These are phyloP conservation scores for Mastacembelus armatus DNA, from an alignment of 2,797 vertebrate genomes.

Conservation along the genomic window DNA sequence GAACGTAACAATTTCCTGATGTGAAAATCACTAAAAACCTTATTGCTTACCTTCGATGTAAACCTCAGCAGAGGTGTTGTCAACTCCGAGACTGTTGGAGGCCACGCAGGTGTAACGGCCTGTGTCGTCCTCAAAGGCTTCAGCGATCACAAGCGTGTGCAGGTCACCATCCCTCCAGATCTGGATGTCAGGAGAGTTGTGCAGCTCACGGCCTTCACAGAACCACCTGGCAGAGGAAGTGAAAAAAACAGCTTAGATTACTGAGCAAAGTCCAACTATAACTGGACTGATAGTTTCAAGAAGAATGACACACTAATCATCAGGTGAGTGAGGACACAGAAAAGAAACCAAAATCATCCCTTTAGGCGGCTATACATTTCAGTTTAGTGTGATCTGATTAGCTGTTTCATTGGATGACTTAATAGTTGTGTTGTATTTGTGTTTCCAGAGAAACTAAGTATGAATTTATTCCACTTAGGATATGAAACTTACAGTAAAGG, in stretches of 20 bases:
- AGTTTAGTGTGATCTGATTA: background rate
- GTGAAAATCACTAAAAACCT: background rate
- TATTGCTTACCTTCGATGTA: slow-evolving; percentile 93
- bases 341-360: background rate
- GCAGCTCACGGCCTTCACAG: slow-evolving; percentile 95
- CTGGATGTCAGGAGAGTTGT: slow-evolving; percentile 93
- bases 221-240: slow-evolving; percentile 90
- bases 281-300: background rate
- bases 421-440: no score
- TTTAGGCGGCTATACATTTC: background rate
- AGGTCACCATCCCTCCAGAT: slow-evolving; percentile 90
- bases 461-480: slow-evolving; percentile 1
- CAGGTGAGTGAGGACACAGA: no score
- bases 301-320: no score
- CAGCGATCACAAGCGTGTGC: slow-evolving; percentile 91
- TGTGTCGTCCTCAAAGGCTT: slow-evolving; percentile 99
- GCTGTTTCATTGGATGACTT: no score
- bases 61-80: slow-evolving; percentile 96
- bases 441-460: no score
- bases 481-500: slow-evolving; percentile 9
- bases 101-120: slow-evolving; percentile 97
- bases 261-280: background rate
- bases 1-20: background rate
- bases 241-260: slow-evolving; percentile 1
- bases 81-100: slow-evolving; percentile 92